Evolutionary conservation across 92 coral and sea anemone genomes (phyloP).

Genomic region (Actinostola sp.): DNA sequence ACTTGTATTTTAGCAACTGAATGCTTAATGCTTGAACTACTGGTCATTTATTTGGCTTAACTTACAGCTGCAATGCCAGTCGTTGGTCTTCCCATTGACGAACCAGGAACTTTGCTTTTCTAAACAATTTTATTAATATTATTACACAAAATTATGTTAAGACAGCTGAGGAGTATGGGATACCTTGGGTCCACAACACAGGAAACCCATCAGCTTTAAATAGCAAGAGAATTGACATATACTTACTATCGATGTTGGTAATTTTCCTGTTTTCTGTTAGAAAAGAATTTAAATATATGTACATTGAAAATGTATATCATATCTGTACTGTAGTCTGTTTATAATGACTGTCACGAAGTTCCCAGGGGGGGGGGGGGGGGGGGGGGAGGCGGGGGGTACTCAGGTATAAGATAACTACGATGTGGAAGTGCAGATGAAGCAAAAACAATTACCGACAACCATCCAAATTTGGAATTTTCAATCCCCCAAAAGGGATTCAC

Average conservation of each 20-base stretch:
- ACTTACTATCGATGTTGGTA: slow-evolving; percentile 85
- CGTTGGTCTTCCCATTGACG: slow-evolving; percentile 97
- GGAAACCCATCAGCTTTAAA: slow-evolving; percentile 8
- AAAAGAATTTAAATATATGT: too few species aligned
- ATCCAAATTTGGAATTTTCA: too few species aligned
- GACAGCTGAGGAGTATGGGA: slow-evolving; percentile 5
- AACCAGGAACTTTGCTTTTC: slow-evolving; percentile 90
- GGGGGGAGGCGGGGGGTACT: too few species aligned
- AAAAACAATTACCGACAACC: too few species aligned
- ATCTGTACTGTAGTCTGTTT: too few species aligned
- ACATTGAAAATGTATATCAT: too few species aligned
- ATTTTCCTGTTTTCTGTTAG: slow-evolving; percentile 89
- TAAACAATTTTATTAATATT: slow-evolving; percentile 5
- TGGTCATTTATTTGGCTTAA: background rate
- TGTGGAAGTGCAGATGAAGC: too few species aligned
- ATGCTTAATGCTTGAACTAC: background rate
- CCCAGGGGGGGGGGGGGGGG: too few species aligned
- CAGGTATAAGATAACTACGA: too few species aligned
- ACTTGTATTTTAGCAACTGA: background rate
- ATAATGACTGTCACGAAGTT: too few species aligned
- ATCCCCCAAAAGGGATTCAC: too few species aligned
- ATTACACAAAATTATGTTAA: too few species aligned
- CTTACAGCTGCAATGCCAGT: slow-evolving; percentile 94
- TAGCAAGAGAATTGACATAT: background rate
- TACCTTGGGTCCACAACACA: background rate